phyloP scores from a whole-genome alignment of 2,113 vertebrate species.

The Saguinus imperator region DNA sequence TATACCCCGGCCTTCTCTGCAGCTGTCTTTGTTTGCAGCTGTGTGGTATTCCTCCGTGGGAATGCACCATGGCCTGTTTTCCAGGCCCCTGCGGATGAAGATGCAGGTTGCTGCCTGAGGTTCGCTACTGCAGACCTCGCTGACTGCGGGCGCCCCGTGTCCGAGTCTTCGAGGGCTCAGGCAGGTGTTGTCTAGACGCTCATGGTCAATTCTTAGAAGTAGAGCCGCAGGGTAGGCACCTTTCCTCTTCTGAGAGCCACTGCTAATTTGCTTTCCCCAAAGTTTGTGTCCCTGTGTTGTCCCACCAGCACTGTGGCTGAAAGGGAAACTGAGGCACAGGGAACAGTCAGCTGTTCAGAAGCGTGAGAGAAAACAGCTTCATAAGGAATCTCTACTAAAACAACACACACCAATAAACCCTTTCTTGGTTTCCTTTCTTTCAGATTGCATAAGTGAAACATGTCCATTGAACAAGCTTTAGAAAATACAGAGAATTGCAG shows the following conservation, averaged over 20 bases:
- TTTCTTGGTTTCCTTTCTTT: not conserved
- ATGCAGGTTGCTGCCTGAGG: not conserved
- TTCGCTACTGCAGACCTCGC: fast-evolving
- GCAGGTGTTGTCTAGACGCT: not conserved
- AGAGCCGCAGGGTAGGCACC: not conserved
- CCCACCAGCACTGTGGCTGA: not conserved
- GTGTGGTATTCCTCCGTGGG: not conserved
- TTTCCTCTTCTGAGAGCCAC: not conserved
- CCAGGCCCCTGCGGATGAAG: not conserved
- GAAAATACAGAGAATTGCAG: not conserved
- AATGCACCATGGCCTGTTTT: fast-evolving
- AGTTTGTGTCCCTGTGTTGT: not conserved
- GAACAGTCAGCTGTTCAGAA: not conserved
- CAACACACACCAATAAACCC: not conserved
- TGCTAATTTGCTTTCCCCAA: too few species aligned
- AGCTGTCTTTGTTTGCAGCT: not conserved
- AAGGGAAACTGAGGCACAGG: not conserved
- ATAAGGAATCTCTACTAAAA: not conserved
- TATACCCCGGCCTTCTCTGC: fast-evolving
- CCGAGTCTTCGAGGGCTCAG: not conserved
- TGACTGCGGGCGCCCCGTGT: not conserved
- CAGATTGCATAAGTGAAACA: not conserved
- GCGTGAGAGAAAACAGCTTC: not conserved
- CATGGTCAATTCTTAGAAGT: not conserved
- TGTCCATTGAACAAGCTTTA: not conserved